Base-by-base conservation (phyloP, 2,113 vertebrate species). In the Scortum barcoo region DNA sequence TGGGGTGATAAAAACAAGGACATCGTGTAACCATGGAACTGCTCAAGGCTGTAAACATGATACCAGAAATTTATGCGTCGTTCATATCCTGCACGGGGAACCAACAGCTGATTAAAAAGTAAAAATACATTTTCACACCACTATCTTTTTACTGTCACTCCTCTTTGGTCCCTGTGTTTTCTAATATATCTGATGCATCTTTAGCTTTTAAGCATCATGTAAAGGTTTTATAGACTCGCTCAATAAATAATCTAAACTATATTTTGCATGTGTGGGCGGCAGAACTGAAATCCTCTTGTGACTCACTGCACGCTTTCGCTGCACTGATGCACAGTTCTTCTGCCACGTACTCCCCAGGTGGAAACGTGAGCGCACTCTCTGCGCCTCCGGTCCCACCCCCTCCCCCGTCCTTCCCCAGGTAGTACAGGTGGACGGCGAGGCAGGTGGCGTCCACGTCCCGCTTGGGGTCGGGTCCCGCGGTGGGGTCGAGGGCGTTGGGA, bases 251-350 rank as follows among this genome's bases (percentile, higher is more conserved):
- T 46, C 33, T 19, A 53, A 66, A 40, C 19, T 11, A 26, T 30
- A n/a, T 44, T 58, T 40, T 74, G 28, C 42, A 44, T 50, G 53
- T 61, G 19, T 44, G 53, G 36, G 28, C 17, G 73, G 40, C 5
- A 60, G 36, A 46, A 72, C 44, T 62, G 71, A 87, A 72, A 81
- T 76, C 17, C 5, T 46, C 20, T 24, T 44, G 51, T 44, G 50
- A 96, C 96, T 96, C 88, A 99, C 98, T 97, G 73, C 97, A 98
- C 26, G 96, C 95, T 95, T 97, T 97, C 75, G 97, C 97, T 69
- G 97, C 97, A 75, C 89, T 89, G 80, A 97, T 69, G 50, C 97
- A 99, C 69, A 99, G 95, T 67, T 99, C 97, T 93, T 99, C 97
- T 7, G 96, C 96, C 57, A 97, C 87, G 36, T 98, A 97, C 16